phyloP scores from a whole-genome alignment of 2,797 vertebrate species.

The Lepus oiostolus region DNA sequence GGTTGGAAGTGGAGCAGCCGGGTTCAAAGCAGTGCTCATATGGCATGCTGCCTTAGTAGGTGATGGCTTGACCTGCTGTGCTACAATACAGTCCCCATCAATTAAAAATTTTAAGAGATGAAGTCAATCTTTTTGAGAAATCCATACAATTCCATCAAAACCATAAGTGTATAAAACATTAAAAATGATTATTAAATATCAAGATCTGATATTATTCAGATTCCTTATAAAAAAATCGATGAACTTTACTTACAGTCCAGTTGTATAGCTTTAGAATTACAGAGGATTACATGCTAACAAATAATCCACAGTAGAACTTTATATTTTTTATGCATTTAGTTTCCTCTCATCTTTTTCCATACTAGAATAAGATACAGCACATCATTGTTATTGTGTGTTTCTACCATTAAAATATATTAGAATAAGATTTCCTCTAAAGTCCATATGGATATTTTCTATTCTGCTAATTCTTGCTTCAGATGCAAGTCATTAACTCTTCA shows the following conservation, averaged over 20 bases:
- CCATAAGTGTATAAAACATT: no score
- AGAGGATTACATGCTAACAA: background rate
- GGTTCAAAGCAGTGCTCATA: no score
- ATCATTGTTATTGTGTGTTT: background rate
- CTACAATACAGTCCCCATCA: no score
- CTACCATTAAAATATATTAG: constrained; percentile 34
- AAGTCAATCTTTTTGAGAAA: no score
- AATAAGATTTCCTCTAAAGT: background rate
- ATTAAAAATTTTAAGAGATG: no score
- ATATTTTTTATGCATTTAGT: background rate
- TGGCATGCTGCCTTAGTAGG: no score
- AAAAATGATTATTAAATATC: no score
- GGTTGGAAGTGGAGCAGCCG: no score
- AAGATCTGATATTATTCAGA: background rate
- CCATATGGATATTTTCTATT: background rate
- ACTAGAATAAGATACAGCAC: background rate
- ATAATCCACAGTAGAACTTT: background rate
- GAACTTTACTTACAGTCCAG: background rate
- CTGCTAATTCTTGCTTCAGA: background rate
- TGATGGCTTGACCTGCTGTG: no score
- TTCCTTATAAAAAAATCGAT: background rate
- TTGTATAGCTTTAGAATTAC: constrained; percentile 13
- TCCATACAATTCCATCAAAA: no score
- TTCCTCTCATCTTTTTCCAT: background rate
- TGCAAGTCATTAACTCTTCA: constrained; percentile 48